Conservation (phyloP, 2,113 vertebrate genomes). For the Pelusios castaneus region DNA sequence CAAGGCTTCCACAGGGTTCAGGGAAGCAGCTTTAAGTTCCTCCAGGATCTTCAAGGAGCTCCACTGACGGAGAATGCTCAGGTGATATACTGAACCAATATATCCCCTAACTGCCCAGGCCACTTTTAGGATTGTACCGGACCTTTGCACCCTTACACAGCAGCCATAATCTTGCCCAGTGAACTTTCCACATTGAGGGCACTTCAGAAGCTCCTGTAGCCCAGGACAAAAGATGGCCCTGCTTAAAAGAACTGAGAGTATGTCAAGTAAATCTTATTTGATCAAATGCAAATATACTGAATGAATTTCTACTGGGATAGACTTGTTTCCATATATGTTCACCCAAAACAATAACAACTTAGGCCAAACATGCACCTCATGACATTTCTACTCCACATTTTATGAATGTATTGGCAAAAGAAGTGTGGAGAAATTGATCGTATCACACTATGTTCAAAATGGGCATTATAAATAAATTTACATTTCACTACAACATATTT, state of each 20-base stretch:
- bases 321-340: background rate
- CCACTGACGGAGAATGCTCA: background rate
- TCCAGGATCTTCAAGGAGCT: too few species aligned
- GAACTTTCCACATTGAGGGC: background rate
- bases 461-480: background rate
- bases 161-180: background rate
- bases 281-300: background rate
- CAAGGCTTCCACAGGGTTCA: background rate
- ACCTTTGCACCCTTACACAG: background rate
- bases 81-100: background rate
- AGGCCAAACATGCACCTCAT: background rate
- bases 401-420: background rate
- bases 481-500: background rate
- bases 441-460: background rate
- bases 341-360: background rate
- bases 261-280: background rate
- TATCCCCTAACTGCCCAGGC: background rate
- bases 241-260: background rate
- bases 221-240: background rate
- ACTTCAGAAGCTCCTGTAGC: background rate
- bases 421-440: background rate
- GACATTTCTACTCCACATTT: background rate
- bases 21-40: background rate
- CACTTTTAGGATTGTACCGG: background rate
- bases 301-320: background rate